A percentile compares a stretch with the other conserved stretches of the same genome.
phyloP scores from a whole-genome alignment of 2,888 invertebrate genomes.

The Coecobrya sp. region DNA sequence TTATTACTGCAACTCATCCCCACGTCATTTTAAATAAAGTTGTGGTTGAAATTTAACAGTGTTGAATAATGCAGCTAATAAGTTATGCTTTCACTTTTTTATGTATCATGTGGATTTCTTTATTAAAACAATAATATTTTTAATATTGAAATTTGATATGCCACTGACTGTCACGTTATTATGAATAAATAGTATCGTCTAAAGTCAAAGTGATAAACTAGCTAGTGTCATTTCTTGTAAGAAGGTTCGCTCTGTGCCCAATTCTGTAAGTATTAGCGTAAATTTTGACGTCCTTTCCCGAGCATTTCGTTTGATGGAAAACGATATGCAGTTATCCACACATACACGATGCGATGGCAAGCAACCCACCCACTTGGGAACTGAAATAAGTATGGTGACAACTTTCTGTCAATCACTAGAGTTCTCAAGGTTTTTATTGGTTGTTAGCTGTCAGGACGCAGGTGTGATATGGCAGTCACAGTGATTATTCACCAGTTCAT shows the following conservation, averaged over 20 bases:
- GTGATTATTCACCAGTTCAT: conserved; percentile 35
- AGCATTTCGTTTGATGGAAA: no score
- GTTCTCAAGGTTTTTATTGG: conserved; percentile 7
- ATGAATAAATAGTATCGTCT: neutral
- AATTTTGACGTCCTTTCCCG: no score
- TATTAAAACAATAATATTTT: neutral
- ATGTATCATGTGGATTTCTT: neutral
- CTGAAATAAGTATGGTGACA: conserved; percentile 1
- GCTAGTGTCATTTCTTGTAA: no score
- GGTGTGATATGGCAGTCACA: conserved; percentile 1
- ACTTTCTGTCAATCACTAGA: conserved; percentile 15
- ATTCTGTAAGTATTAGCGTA: no score
- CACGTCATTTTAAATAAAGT: neutral
- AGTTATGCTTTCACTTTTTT: neutral
- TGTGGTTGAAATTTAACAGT: neutral
- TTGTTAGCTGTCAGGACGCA: neutral
- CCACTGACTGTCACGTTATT: neutral
- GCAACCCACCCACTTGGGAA: neutral
- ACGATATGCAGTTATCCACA: neutral
- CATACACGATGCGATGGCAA: neutral
- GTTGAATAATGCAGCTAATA: neutral
- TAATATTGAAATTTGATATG: neutral
- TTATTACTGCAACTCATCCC: neutral
- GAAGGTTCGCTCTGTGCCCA: no score
- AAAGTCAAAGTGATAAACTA: no score